A percentile compares a stretch with the other conserved stretches of the same genome.
Conservation (phyloP, 2,888 invertebrate genomes). For the Rhabditophanes sp. region DNA sequence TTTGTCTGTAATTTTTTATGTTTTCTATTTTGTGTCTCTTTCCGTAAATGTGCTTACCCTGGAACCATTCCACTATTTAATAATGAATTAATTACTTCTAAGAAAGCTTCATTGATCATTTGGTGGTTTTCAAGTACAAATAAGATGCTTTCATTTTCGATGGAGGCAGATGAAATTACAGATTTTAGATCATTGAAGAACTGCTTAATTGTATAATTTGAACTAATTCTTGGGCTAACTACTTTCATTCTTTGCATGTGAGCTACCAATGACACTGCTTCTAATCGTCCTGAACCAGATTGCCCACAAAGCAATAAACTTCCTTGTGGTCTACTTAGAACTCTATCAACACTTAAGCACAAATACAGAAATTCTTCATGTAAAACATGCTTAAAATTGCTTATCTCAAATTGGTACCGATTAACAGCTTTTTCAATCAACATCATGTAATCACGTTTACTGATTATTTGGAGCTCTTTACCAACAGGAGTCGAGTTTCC, state of each 20-base stretch:
- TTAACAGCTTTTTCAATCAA: slow-evolving; percentile 47
- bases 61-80: too few species aligned
- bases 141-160: slow-evolving; percentile 63
- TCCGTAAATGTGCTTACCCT: too few species aligned
- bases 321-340: slow-evolving; percentile 51
- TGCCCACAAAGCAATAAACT: slow-evolving; percentile 60
- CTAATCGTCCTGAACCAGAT: slow-evolving; percentile 65
- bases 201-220: slow-evolving; percentile 53
- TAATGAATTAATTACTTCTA: too few species aligned
- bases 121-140: slow-evolving; percentile 70
- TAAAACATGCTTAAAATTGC: slow-evolving; percentile 54
- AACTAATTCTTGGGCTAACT: slow-evolving; percentile 51
- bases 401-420: slow-evolving; percentile 53
- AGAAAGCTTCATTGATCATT: slow-evolving; percentile 55
- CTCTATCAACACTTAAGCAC: slow-evolving; percentile 55
- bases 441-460: slow-evolving; percentile 16
- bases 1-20: too few species aligned
- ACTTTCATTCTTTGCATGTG: slow-evolving; percentile 57
- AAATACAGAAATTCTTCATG: slow-evolving; percentile 57
- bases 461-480: slow-evolving; percentile 17
- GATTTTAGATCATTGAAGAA: slow-evolving; percentile 65
- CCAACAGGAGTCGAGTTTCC: too few species aligned
- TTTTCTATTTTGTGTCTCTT: too few species aligned
- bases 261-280: slow-evolving; percentile 60
- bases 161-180: slow-evolving; percentile 63